phyloP scores from a whole-genome alignment of 2,888 invertebrate species.

The Mesorhabditis sp. region DNA sequence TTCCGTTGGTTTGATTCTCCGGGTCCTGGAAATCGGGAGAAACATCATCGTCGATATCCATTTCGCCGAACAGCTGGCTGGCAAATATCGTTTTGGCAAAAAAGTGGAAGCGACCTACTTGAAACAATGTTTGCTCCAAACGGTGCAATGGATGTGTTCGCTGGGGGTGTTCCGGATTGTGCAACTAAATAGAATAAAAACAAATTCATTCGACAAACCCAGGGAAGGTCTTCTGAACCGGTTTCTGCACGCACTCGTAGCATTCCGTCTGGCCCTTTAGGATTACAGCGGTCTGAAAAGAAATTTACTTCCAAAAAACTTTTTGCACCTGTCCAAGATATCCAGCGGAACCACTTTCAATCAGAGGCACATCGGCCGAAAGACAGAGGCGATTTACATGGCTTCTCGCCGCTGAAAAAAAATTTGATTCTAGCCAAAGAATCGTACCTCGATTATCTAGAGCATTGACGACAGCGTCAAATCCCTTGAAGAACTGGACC shows the following conservation, averaged over 20 bases:
- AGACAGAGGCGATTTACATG: conserved; percentile 99
- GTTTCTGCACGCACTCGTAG: conserved; percentile 86
- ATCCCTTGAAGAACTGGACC: conserved; percentile 83
- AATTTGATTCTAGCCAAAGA: background rate
- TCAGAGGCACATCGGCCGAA: conserved; percentile 84
- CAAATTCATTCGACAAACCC: conserved; percentile 62
- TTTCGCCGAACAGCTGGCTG: conserved; percentile 93
- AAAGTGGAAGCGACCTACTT: conserved; percentile 68
- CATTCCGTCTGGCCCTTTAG: conserved; percentile 84
- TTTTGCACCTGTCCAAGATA: conserved; percentile 78
- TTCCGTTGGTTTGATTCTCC: conserved; percentile 61
- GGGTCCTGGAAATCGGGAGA: conserved; percentile 89
- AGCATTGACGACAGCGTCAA: conserved; percentile 88
- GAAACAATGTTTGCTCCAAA: conserved; percentile 98
- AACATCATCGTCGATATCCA: conserved; percentile 92
- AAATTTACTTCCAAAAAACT: background rate
- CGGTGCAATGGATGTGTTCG: conserved; percentile 97
- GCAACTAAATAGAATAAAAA: conserved; percentile 64
- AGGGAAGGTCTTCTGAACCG: conserved; percentile 83
- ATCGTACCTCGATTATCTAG: conserved; percentile 76
- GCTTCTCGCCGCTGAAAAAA: conserved; percentile 75
- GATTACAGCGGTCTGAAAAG: conserved; percentile 36
- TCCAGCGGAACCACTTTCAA: conserved; percentile 95
- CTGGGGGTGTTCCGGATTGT: conserved; percentile 98
- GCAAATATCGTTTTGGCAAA: background rate